Percentiles rank a stretch among this genome's conserved stretches.
Evolutionary conservation across 2,888 invertebrate genomes (phyloP).

Genomic region (Polylopha cassiicola): DNA sequence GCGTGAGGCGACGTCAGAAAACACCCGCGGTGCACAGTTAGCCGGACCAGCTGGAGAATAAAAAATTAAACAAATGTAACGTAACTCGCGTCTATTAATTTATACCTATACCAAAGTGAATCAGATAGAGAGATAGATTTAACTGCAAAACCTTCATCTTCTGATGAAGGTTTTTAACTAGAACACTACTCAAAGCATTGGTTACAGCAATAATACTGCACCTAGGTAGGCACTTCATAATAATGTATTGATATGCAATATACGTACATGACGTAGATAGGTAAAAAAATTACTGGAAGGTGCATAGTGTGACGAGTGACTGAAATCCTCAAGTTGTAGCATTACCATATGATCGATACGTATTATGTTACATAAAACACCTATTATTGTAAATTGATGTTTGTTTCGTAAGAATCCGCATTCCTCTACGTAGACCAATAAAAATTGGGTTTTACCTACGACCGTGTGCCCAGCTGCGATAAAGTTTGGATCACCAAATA

Average conservation of each 20-base stretch:
- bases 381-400: background rate
- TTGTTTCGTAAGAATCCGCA: constrained; percentile 32
- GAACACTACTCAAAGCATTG: no score
- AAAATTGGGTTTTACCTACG: constrained; percentile 30
- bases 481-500: constrained; percentile 24
- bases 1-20: constrained; percentile 25
- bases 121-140: no score
- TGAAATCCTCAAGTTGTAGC: no score
- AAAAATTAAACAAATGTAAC: background rate
- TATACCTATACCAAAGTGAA: background rate
- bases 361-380: no score
- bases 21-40: constrained; percentile 13
- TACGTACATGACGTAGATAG: no score
- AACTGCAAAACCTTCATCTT: no score
- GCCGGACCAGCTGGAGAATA: constrained; percentile 28
- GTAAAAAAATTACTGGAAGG: no score
- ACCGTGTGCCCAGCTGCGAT: constrained; percentile 17
- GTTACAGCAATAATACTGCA: background rate
- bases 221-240: no score
- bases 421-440: constrained; percentile 27
- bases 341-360: no score
- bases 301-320: no score
- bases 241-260: no score
- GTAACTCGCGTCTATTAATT: background rate
- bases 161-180: no score